These are phyloP conservation scores for Echinarachnius parma DNA, from an alignment of 53 echinoderm and acorn worm species.

Conservation along the genomic window DNA sequence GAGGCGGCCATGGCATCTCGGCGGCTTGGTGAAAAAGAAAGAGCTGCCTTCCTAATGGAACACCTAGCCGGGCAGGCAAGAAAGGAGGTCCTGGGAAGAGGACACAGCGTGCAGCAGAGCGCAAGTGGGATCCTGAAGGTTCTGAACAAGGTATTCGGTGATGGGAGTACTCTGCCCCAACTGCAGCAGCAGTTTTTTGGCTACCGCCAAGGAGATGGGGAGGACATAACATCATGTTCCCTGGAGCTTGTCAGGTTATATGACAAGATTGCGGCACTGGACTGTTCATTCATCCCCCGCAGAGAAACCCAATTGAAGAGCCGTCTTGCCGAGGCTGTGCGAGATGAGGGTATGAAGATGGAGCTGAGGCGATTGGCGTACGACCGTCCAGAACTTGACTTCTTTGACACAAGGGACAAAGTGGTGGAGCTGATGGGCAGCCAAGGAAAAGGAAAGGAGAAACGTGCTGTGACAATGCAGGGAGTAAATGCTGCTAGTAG, in stretches of 20 bases:
- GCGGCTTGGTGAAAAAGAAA: no score
- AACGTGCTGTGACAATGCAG: background rate
- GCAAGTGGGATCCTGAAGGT: no score
- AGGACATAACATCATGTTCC: no score
- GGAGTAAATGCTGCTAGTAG: conserved; percentile 20
- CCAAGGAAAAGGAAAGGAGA: background rate
- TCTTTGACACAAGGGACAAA: conserved; percentile 37
- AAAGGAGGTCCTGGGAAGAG: no score
- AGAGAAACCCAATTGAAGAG: conserved; percentile 25
- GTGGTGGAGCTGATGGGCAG: conserved; percentile 53
- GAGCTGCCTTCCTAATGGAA: no score
- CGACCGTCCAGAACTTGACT: background rate
- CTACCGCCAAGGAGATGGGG: no score
- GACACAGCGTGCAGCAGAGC: no score
- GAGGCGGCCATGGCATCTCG: no score
- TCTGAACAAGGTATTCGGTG: no score
- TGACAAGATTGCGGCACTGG: conserved; percentile 11
- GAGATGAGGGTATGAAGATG: background rate
- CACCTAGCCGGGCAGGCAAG: no score
- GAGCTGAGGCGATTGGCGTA: conserved; percentile 9
- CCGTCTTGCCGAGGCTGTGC: conserved; percentile 1
- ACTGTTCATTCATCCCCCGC: conserved; percentile 19
- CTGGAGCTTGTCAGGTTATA: conserved; percentile 17
- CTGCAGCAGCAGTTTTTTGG: no score
- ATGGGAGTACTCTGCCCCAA: no score